Evolutionary conservation across 2,888 invertebrate genomes (phyloP), one percentile per base, ranked within the genome.

Genomic region (Tortricodes alternella): DNA sequence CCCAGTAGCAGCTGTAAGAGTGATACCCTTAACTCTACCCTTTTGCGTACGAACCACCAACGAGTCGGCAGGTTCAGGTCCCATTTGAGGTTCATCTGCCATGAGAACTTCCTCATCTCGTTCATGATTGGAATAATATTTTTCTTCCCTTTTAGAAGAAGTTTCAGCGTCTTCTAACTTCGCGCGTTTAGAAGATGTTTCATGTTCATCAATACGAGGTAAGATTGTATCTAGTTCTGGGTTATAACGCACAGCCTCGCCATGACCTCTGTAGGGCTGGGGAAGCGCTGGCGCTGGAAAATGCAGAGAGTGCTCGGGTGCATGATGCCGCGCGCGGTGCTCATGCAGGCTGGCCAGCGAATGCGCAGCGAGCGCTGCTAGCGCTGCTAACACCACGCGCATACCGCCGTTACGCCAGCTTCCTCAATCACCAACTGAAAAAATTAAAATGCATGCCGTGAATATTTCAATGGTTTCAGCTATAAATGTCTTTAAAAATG

Each of bases 31-130:
- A 43, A 96, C 94, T 78, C 93, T 93, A 56, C 96, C 96, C 82
- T 95, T 96, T 70, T 93, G 94, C 18, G 96, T 96, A 66, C 94
- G 92, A 16, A 97, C 92, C n/a, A 96, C 87, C 41, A 96, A 88
- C 1, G 94, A 94, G 75, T 96, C 95, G 37, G 94, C 93, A 34
- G 91, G 92, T 44, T 91, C 89, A 13, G 91, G 89, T 6, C 88
- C 89, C 43, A 80, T 75, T 61, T 85, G 83, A 0, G 91, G 89
- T 65, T 89, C 85, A 43, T 91, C 91, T 1, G 85, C 85, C 83
- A 89, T 78, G 41, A 80, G 70, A 51, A 82, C 80, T 43, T 84
- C 83, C 19, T 71, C 69, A 57, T 77, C 74, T 64, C 85, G 81
- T 60, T 87, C 87, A 64, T 88, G 87, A 58, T 86, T 85, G 2